Base-by-base conservation (phyloP, 2,113 vertebrate species). In the Synchiropus splendidus region DNA sequence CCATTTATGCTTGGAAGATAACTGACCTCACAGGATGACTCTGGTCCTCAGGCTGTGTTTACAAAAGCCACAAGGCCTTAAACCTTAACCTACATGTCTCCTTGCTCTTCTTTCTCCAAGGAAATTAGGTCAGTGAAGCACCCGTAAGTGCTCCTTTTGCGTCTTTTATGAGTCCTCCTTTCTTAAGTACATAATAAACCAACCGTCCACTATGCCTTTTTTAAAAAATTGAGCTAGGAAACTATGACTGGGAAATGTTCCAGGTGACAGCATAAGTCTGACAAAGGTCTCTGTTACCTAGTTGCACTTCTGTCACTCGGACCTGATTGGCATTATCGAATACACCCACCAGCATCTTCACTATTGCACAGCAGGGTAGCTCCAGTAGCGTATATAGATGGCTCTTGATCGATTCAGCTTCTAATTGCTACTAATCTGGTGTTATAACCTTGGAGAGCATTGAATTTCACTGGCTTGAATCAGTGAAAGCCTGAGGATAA, bases 71-170 rank as follows among this genome's bases (percentile, higher is more conserved):
- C 27, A 39, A 30, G 45, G 44, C 43, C 41, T 13, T 45, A 39
- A 61, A 55, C 32, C 51, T 2, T 10, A 54, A 66, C 47, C 54
- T 39, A 42, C 39, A 57, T 52, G 58, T 59, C 39, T 51, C 27
- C 44, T 38, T 36, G 13, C 12, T 48, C 54, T 50, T 43, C 18
- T 58, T 15, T 70, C 39, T 45, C 5, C 16, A 51, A 41, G 27
- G 8, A 57, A 71, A 72, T 48, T 68, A 56, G 72, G 61, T 50
- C 65, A 71, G 55, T 54, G 53, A 59, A 44, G 50, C 64, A 46
- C 15, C 49, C 55, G 33, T 62, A 45, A 41, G 6, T 47, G 60
- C 17, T 39, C 15, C 37, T 50, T 57, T 56, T 64, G n/a, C 34
- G 33, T 51, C 35, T 44, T 14, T 31, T 13, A 9, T 53, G 18